Conservation (phyloP, 2,888 invertebrate genomes). For the Neocrepidodera transversa region DNA sequence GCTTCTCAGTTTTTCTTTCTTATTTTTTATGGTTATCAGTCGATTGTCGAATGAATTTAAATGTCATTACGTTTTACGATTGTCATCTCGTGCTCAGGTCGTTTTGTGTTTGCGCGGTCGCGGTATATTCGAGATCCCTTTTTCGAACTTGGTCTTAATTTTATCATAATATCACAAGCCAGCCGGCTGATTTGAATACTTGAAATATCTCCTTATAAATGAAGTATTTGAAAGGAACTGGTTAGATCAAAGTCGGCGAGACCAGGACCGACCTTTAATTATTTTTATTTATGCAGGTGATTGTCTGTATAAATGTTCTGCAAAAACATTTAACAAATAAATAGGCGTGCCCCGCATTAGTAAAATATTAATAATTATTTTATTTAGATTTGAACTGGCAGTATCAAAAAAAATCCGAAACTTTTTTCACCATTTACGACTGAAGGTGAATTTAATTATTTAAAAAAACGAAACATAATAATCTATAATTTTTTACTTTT, state of each 20-base stretch:
- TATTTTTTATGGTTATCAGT: conserved; percentile 2
- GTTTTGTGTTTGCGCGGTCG: conserved; percentile 18
- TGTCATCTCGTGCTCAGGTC: conserved; percentile 22
- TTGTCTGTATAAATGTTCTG: no score
- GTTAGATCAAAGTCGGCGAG: conserved; percentile 46
- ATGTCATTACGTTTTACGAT: conserved; percentile 31
- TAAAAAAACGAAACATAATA: no score
- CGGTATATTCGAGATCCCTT: conserved; percentile 24
- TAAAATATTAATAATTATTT: no score
- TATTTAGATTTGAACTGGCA: no score
- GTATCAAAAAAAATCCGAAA: no score
- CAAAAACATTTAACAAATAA: no score
- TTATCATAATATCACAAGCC: conserved; percentile 40
- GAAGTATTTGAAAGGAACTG: conserved; percentile 46
- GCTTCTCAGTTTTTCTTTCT: not conserved
- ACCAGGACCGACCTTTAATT: conserved; percentile 34
- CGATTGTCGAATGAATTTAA: conserved; percentile 21
- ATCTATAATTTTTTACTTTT: no score
- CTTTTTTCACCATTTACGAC: no score
- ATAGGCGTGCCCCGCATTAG: no score
- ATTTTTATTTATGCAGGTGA: no score
- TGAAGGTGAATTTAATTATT: no score
- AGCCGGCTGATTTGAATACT: conserved; percentile 42
- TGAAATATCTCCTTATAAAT: conserved; percentile 44
- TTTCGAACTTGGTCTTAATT: conserved; percentile 39